phyloP scores from a whole-genome alignment of 2,113 vertebrate species.

The Gobius niger region DNA sequence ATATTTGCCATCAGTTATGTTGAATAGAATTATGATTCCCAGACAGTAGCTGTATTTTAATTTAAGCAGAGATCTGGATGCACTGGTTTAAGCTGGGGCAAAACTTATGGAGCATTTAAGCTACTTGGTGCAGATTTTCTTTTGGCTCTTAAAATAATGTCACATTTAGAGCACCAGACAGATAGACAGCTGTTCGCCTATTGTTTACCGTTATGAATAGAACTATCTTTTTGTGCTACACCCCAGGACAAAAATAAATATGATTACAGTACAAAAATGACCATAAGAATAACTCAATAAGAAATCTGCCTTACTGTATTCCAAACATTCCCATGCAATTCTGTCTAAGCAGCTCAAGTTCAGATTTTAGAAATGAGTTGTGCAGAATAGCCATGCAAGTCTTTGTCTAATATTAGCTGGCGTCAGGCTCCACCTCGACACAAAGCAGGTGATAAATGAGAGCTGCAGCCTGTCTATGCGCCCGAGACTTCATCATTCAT shows the following conservation, averaged over 20 bases:
- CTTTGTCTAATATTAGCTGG: conserved; percentile 77
- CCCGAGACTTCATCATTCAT: conserved; percentile 24
- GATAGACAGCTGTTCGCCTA: too few relatives aligned
- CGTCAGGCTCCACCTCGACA: conserved; percentile 68
- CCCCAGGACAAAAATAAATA: background rate
- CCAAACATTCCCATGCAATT: background rate
- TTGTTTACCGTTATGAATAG: background rate
- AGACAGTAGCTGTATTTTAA: background rate
- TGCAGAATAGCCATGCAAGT: background rate
- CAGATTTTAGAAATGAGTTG: background rate
- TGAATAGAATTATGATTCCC: background rate
- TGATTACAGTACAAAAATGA: background rate
- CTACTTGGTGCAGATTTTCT: background rate
- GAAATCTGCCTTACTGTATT: background rate
- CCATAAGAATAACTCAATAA: background rate
- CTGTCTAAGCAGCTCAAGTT: background rate
- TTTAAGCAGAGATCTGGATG: background rate
- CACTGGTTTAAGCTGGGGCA: background rate
- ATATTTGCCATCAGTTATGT: too few relatives aligned
- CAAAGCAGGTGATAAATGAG: conserved; percentile 68
- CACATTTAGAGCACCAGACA: too few relatives aligned
- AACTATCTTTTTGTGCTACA: background rate
- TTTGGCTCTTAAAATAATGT: background rate
- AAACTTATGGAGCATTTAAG: background rate
- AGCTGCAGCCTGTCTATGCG: conserved; percentile 49